Conservation (phyloP, 2,797 vertebrate genomes). For the Emys orbicularis region DNA sequence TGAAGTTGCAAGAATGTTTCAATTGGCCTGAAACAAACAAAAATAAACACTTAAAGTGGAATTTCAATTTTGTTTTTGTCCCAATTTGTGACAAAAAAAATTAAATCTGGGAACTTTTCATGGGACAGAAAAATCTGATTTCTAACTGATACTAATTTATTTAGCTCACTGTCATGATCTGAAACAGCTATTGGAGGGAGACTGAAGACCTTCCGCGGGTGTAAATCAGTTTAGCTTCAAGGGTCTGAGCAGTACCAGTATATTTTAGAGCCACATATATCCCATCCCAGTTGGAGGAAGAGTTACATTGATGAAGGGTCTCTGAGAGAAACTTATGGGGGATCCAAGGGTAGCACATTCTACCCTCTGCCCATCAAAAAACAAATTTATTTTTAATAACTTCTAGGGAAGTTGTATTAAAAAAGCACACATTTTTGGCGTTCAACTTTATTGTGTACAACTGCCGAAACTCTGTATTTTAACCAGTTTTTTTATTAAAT, state of each 20-base stretch:
- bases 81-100: no score
- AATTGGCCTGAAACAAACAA: no score
- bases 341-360: neutral
- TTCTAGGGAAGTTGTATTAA: no score
- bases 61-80: no score
- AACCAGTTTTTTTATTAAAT: neutral
- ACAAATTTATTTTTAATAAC: neutral
- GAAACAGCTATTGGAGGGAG: neutral
- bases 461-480: neutral
- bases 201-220: neutral
- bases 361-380: neutral
- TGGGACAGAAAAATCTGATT: no score
- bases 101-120: no score
- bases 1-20: no score
- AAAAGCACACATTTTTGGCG: fast-evolving
- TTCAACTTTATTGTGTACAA: neutral
- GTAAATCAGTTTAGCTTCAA: neutral
- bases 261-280: neutral
- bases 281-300: neutral
- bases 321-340: neutral
- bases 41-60: no score
- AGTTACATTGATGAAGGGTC: neutral
- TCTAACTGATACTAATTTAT: neutral
- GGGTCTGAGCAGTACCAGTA: fast-evolving
- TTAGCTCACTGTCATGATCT: neutral